A percentile compares a stretch with the other conserved stretches of the same genome.
phyloP scores from a whole-genome alignment of 2,797 vertebrate genomes.

The Gadopsis marmoratus region DNA sequence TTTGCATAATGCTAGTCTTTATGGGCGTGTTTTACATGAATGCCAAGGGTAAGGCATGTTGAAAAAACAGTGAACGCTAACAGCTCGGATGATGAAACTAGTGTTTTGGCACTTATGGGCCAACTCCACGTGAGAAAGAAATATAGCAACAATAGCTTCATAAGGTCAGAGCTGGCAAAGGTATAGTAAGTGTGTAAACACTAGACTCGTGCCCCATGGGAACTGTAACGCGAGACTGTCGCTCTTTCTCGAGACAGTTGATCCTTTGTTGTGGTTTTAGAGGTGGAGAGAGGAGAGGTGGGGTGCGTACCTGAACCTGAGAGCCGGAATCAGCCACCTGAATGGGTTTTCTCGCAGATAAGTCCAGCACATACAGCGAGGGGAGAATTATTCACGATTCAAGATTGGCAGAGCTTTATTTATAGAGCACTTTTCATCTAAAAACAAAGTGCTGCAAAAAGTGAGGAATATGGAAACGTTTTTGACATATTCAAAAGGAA shows the following conservation, averaged over 20 bases:
- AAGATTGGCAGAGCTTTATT: slow-evolving; percentile 48
- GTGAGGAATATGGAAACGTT: neutral
- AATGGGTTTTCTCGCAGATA: slow-evolving; percentile 57
- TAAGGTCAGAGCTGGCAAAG: slow-evolving; percentile 13
- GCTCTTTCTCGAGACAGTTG: slow-evolving; percentile 73
- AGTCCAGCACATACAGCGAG: slow-evolving; percentile 8
- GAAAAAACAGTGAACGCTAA: slow-evolving; percentile 4
- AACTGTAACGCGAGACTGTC: slow-evolving; percentile 67
- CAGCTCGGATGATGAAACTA: neutral
- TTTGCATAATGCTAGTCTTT: slow-evolving; percentile 20
- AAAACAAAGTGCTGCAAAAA: slow-evolving; percentile 39
- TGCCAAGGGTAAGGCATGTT: neutral
- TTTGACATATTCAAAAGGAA: slow-evolving; percentile 1
- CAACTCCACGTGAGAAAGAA: no score
- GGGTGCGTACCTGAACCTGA: slow-evolving; percentile 67
- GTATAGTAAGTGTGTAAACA: slow-evolving; percentile 44
- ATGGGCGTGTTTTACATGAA: slow-evolving; percentile 13
- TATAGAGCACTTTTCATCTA: slow-evolving; percentile 59
- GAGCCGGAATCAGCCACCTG: slow-evolving; percentile 54
- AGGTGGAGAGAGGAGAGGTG: slow-evolving; percentile 53
- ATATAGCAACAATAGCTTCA: neutral
- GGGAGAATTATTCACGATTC: slow-evolving; percentile 4
- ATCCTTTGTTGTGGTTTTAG: slow-evolving; percentile 75
- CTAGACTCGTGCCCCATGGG: slow-evolving; percentile 66
- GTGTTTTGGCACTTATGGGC: neutral